Percentiles rank a stretch among this genome's conserved stretches.
phyloP scores from a whole-genome alignment of 2,888 invertebrate genomes.

The Lycophotia porphyrea region DNA sequence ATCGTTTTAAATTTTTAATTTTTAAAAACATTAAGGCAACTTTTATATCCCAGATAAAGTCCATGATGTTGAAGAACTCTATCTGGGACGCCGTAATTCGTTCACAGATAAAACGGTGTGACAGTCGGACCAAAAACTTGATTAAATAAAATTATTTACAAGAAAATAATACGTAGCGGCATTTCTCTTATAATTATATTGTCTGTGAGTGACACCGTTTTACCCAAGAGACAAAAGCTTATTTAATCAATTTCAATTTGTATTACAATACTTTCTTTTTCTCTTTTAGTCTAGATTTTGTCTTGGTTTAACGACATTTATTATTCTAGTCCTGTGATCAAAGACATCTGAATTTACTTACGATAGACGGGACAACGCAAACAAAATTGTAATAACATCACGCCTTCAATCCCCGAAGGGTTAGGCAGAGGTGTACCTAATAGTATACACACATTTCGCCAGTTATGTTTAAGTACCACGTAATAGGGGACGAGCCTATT shows the following conservation, averaged over 20 bases:
- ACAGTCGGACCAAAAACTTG: conserved; percentile 42
- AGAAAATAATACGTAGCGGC: conserved; percentile 44
- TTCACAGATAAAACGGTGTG: conserved; percentile 21
- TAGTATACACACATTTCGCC: not conserved
- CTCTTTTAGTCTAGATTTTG: conserved; percentile 14
- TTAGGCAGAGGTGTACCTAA: not conserved
- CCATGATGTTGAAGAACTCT: not conserved
- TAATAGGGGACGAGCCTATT: not conserved
- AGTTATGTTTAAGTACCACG: not conserved
- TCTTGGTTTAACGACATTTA: conserved; percentile 25
- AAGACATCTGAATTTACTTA: not conserved
- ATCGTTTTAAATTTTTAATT: not conserved
- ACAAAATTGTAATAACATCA: not conserved
- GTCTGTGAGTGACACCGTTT: conserved; percentile 57
- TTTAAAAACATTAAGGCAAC: not conserved
- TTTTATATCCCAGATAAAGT: not conserved
- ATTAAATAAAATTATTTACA: conserved; percentile 61
- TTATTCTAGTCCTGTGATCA: conserved; percentile 12
- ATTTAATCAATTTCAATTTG: conserved; percentile 51
- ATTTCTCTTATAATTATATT: conserved; percentile 56
- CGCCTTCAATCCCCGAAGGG: not conserved
- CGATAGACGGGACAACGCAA: not conserved
- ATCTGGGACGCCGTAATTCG: no score
- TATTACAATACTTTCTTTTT: conserved; percentile 40
- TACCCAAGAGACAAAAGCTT: conserved; percentile 44